Evolutionary conservation across 2,888 invertebrate species (phyloP).

Genomic region (Tinea semifulvella): DNA sequence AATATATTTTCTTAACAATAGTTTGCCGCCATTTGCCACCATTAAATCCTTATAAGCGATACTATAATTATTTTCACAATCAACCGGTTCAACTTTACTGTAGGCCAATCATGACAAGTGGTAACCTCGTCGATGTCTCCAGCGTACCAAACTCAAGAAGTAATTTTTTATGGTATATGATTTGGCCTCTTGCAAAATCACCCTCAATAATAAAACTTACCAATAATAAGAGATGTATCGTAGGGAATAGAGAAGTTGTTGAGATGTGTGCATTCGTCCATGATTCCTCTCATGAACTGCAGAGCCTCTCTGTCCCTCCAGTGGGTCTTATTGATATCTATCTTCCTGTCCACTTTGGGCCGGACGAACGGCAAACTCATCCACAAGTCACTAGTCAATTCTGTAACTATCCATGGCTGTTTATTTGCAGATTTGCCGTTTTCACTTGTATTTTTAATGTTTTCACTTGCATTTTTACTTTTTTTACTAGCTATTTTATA

Average conservation of each 20-base stretch:
- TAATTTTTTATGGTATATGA: too few relatives aligned
- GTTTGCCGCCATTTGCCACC: too few relatives aligned
- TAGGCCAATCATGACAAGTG: too few relatives aligned
- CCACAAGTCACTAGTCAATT: slow-evolving; percentile 36
- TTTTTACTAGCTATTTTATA: too few relatives aligned
- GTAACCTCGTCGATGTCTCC: too few relatives aligned
- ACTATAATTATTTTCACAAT: too few relatives aligned
- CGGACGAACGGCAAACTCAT: slow-evolving; percentile 43
- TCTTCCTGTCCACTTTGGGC: slow-evolving; percentile 41
- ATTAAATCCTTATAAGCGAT: too few relatives aligned
- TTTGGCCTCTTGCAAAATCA: too few relatives aligned
- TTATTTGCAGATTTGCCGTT: background rate
- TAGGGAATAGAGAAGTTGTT: slow-evolving; percentile 89
- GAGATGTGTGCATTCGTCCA: slow-evolving; percentile 99
- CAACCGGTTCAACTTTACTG: too few relatives aligned
- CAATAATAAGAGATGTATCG: slow-evolving; percentile 89
- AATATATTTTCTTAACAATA: too few relatives aligned
- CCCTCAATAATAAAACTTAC: slow-evolving; percentile 35
- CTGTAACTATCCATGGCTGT: background rate
- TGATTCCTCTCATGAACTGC: slow-evolving; percentile 95
- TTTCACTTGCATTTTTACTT: too few relatives aligned
- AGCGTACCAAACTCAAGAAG: too few relatives aligned
- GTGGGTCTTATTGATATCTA: slow-evolving; percentile 70
- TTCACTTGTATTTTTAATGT: background rate
- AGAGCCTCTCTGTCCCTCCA: slow-evolving; percentile 82